Evolutionary conservation across 2,888 invertebrate genomes (phyloP).

Genomic region (Spatulosminthurus flaviceps): DNA sequence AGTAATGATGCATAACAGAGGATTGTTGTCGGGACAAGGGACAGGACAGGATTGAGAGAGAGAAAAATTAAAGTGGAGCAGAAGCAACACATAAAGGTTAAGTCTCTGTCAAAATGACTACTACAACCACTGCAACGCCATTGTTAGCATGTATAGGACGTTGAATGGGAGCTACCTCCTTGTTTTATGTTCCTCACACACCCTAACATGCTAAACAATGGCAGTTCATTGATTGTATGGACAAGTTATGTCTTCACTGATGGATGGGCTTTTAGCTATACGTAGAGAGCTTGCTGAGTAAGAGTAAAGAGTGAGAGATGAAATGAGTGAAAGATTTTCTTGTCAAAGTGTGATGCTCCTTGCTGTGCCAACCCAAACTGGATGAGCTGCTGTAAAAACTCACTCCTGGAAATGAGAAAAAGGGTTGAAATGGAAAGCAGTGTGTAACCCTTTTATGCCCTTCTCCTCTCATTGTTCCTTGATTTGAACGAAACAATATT

Average conservation of each 20-base stretch:
- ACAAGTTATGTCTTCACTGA: slow-evolving; percentile 33
- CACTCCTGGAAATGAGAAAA: slow-evolving; percentile 50
- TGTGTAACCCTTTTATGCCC: slow-evolving; percentile 55
- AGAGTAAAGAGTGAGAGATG: background rate
- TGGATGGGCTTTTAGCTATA: slow-evolving; percentile 29
- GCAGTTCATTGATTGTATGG: slow-evolving; percentile 22
- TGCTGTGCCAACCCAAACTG: too few relatives aligned
- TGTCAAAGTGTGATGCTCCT: slow-evolving; percentile 44
- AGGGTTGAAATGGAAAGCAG: slow-evolving; percentile 49
- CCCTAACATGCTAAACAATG: background rate
- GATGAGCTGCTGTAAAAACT: slow-evolving; percentile 32
- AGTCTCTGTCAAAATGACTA: background rate
- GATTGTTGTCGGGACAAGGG: background rate
- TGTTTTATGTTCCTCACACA: slow-evolving; percentile 3
- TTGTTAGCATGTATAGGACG: too few relatives aligned
- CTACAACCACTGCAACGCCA: too few relatives aligned
- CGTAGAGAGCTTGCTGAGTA: too few relatives aligned
- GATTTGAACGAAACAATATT: slow-evolving; percentile 63
- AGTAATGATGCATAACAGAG: background rate
- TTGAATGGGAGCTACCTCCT: background rate
- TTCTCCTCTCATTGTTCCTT: slow-evolving; percentile 56
- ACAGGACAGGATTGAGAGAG: too few relatives aligned
- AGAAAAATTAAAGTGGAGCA: background rate
- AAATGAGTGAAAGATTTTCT: background rate
- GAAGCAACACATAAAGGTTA: background rate